Evolutionary conservation across 2,797 vertebrate species (phyloP), one percentile per base, ranked within the genome.

Genomic region (Uromys caudimaculatus): DNA sequence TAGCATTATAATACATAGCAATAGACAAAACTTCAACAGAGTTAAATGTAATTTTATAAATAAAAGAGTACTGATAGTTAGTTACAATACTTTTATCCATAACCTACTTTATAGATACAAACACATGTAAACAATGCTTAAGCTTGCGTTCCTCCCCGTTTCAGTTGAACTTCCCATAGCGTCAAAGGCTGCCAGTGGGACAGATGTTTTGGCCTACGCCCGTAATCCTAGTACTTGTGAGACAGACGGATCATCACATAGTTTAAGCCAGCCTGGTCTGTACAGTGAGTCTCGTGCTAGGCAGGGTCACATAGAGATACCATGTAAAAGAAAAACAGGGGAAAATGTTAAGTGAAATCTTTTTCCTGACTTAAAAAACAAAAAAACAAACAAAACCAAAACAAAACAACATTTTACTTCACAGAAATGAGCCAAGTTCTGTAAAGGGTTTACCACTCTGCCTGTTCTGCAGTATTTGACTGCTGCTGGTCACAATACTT

Each of bases 391-490:
- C 29, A 35, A 67, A 62, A 60, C 21, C 23, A 62, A 62, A 83
- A 52, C 35, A 13, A 12, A 67, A 60, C 78, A 93, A 77, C 41
- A 77, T 95, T 91, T 32, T 78, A 69, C 35, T 96, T 95, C 27
- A 77, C 64, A 89, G 64, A 91, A 95, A 91, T 88, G 27, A 95
- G 60, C 56, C 27, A 79, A 89, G 60, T 29, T 91, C 64, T 91
- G 60, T 77, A 56, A 94, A 94, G 60, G 54, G 38, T 67, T 95
- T 23, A 29, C 8, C 35, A 86, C 24, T 93, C 52, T 93, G 58
- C 88, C 29, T 86, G 50, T 73, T 90, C 82, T 95, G 94, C 75
- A 83, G 62, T 64, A 87, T 92, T 62, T 94, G 41, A 82, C 84
- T 76, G 44, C 6, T 56, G 60, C 12, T 89, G 62, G 62, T 95